Evolutionary conservation across 2,113 vertebrate species (phyloP).

Genomic region (Cyprinodon variegatus): DNA sequence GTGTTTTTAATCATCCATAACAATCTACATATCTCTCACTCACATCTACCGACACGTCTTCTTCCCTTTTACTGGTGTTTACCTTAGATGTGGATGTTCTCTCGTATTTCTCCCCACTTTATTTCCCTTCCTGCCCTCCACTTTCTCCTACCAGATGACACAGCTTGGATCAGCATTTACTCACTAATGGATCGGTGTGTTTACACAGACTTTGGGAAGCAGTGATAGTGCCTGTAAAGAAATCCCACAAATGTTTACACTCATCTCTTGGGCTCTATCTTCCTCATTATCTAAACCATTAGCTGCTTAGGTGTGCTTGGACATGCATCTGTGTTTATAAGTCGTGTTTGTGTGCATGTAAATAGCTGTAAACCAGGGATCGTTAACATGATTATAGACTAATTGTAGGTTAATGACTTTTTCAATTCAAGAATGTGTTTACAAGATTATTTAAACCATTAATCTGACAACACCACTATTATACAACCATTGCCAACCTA

Average conservation of each 20-base stretch:
- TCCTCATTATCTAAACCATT: slow-evolving; percentile 52
- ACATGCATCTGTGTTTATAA: slow-evolving; percentile 23
- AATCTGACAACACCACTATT: background rate
- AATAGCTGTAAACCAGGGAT: background rate
- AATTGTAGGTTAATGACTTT: background rate
- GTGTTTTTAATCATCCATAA: background rate
- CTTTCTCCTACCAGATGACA: background rate
- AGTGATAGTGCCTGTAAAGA: slow-evolving; percentile 62
- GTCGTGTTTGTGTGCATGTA: slow-evolving; percentile 20
- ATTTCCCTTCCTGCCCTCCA: background rate
- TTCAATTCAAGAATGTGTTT: background rate
- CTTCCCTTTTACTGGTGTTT: background rate
- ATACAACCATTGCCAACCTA: background rate
- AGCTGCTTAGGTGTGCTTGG: slow-evolving; percentile 34
- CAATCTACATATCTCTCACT: background rate
- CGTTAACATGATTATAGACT: background rate
- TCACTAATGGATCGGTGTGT: slow-evolving; percentile 59
- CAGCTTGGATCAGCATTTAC: slow-evolving; percentile 30
- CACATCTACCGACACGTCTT: background rate
- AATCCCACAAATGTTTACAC: slow-evolving; percentile 57
- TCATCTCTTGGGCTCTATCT: slow-evolving; percentile 33
- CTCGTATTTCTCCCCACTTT: slow-evolving; percentile 8
- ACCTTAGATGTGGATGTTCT: slow-evolving; percentile 2
- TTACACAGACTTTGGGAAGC: slow-evolving; percentile 48
- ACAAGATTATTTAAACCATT: background rate